These are phyloP conservation scores for Trichonephila inaurata DNA, from an alignment of 1,140 invertebrate genomes.

Conservation along the genomic window DNA sequence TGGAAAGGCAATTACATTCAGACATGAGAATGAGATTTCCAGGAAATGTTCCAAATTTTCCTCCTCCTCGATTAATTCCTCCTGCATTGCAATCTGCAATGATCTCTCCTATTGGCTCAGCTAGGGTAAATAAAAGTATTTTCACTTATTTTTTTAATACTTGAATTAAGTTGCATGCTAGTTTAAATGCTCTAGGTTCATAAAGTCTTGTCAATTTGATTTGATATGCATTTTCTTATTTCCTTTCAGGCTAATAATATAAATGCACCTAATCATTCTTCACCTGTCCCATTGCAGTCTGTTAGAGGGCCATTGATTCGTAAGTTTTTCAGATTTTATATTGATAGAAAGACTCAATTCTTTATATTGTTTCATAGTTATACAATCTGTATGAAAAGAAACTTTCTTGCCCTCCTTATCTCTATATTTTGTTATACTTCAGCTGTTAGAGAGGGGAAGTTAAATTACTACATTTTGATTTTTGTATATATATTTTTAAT, in stretches of 20 bases:
- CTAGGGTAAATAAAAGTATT: slow-evolving; percentile 15
- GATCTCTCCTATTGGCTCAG: slow-evolving; percentile 53
- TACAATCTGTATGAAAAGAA: no score
- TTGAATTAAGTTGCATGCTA: no score
- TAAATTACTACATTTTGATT: no score
- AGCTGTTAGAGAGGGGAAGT: no score
- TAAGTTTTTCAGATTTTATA: neutral
- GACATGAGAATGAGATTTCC: slow-evolving; percentile 50
- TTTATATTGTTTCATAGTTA: no score
- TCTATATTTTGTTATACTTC: no score
- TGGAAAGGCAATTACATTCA: slow-evolving; percentile 58
- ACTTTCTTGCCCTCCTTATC: no score
- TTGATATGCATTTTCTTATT: neutral
- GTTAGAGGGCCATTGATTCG: slow-evolving; percentile 37
- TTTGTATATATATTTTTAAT: no score
- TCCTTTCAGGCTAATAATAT: slow-evolving; percentile 39
- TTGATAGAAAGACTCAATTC: no score
- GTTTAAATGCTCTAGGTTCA: no score
- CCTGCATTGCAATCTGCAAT: slow-evolving; percentile 17
- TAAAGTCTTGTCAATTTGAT: neutral
- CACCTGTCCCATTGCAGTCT: neutral
- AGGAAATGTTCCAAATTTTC: neutral
- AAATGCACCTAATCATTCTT: slow-evolving; percentile 45
- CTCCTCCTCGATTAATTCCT: slow-evolving; percentile 33
- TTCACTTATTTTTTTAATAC: neutral